Conservation (phyloP, 2,113 vertebrate genomes). For the Felis catus region DNA sequence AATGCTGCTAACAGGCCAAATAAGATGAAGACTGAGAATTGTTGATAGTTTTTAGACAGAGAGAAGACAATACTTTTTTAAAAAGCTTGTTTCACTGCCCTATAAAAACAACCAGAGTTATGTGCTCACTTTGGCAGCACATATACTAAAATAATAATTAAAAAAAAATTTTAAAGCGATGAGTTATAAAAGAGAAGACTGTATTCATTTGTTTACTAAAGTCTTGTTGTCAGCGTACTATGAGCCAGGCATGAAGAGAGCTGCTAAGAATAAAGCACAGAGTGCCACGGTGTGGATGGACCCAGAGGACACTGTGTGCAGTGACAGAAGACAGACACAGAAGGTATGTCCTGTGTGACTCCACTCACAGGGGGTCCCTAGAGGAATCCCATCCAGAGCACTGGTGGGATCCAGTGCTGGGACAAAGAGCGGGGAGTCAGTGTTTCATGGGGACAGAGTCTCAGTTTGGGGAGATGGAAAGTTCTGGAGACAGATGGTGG, state of each 20-base stretch:
- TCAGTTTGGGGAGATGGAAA: background rate
- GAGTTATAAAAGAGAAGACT: background rate
- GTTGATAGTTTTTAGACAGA: background rate
- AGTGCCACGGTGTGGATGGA: background rate
- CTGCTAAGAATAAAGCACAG: background rate
- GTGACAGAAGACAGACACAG: background rate
- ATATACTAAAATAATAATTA: no score
- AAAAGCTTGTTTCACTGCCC: background rate
- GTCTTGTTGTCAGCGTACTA: background rate
- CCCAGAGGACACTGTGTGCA: background rate
- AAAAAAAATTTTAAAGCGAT: no score
- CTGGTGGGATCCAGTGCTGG: background rate
- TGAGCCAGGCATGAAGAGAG: background rate
- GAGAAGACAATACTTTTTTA: background rate
- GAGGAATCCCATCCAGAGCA: background rate
- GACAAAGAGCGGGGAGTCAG: background rate
- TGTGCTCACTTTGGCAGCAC: no score
- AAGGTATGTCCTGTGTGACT: background rate
- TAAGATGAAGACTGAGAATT: background rate
- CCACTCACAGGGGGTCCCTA: background rate
- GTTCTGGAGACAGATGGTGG: background rate
- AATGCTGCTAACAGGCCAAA: background rate
- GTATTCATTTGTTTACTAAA: background rate
- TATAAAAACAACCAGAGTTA: background rate
- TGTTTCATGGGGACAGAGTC: background rate